phyloP scores from a whole-genome alignment of 2,113 vertebrate genomes.

The Aphelocoma coerulescens region DNA sequence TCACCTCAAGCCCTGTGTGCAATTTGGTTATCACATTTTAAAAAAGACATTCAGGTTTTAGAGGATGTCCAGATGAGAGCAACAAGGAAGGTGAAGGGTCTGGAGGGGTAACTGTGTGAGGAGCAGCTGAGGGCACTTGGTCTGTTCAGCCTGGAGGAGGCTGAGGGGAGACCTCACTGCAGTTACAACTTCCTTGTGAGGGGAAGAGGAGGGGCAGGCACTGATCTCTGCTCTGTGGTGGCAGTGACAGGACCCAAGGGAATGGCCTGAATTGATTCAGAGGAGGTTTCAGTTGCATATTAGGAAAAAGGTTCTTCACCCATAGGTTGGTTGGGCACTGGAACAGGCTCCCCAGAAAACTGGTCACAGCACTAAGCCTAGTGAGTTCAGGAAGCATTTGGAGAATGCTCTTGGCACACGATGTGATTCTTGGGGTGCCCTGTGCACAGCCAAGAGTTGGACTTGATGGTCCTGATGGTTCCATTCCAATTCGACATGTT shows the following conservation, averaged over 20 bases:
- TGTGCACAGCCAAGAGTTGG: background rate
- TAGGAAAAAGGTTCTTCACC: background rate
- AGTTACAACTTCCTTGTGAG: fast-evolving
- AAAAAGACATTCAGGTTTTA: background rate
- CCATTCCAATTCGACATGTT: fast-evolving
- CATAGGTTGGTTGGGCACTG: fast-evolving
- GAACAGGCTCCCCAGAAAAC: background rate
- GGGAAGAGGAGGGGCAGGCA: background rate
- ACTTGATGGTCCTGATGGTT: background rate
- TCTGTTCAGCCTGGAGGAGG: background rate
- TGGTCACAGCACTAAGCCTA: background rate
- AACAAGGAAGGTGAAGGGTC: fast-evolving
- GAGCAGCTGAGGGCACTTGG: fast-evolving
- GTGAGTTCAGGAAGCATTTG: background rate
- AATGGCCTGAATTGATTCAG: background rate
- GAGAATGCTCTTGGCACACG: background rate
- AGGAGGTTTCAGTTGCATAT: background rate
- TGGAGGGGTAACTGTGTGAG: fast-evolving
- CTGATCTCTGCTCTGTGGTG: background rate
- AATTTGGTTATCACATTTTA: background rate
- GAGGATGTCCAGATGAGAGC: background rate
- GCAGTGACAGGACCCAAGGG: fast-evolving
- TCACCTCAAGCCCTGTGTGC: fast-evolving
- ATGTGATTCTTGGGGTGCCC: background rate
- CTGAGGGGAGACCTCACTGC: background rate